These are phyloP conservation scores for Heliconius eleuchia DNA, from an alignment of 1,140 invertebrate species.

Conservation along the genomic window DNA sequence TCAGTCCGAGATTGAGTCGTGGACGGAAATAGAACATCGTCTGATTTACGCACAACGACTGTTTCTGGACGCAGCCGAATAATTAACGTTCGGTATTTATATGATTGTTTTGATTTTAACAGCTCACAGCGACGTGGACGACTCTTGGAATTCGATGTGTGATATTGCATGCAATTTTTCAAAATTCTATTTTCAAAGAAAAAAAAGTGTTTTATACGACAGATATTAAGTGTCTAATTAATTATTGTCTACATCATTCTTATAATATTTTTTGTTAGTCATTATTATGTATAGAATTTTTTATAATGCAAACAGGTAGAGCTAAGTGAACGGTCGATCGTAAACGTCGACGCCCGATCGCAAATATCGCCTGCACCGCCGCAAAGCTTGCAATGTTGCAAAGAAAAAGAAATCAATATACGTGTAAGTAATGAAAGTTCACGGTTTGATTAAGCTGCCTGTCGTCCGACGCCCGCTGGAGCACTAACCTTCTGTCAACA, in stretches of 20 bases:
- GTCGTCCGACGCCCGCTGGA: conserved; percentile 25
- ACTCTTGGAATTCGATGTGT: conserved; percentile 51
- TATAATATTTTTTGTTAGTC: not conserved
- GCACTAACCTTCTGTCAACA: conserved; percentile 50
- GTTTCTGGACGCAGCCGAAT: conserved; percentile 69
- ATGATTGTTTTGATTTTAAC: conserved; percentile 75
- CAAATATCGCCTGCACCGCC: conserved; percentile 7
- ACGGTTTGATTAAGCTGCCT: conserved; percentile 62
- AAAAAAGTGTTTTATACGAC: not conserved
- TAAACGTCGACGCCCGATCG: not conserved
- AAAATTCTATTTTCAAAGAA: not conserved
- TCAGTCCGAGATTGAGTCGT: conserved; percentile 63
- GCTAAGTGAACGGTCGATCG: not conserved
- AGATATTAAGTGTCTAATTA: conserved; percentile 9
- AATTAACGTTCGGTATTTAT: conserved; percentile 77
- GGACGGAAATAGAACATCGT: conserved; percentile 66
- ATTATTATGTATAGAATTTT: not conserved
- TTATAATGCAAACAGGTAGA: not conserved
- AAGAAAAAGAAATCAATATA: conserved; percentile 53
- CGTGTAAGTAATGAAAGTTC: conserved; percentile 70
- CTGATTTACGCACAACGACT: conserved; percentile 73
- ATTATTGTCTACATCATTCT: not conserved
- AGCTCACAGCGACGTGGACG: conserved; percentile 58
- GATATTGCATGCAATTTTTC: conserved; percentile 23
- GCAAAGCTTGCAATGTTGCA: conserved; percentile 21